These are phyloP conservation scores for Campylomormyrus numenius DNA, from an alignment of 2,113 vertebrate genomes.

Conservation along the genomic window DNA sequence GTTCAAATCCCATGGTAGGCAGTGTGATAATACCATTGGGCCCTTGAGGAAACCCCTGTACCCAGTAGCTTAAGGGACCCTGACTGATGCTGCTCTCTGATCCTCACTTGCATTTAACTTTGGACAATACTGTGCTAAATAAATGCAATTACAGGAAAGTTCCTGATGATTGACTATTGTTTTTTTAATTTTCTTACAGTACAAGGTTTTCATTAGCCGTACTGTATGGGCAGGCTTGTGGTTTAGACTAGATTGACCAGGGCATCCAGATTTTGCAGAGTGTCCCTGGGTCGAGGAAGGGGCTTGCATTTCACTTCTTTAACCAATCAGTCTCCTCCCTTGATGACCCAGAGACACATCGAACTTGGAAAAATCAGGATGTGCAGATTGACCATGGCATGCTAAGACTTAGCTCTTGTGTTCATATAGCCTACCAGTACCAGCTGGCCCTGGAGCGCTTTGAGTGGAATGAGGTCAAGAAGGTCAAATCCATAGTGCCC, in stretches of 20 bases:
- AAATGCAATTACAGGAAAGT: not conserved
- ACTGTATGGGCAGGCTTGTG: not conserved
- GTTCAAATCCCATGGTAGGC: not conserved
- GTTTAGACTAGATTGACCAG: not conserved
- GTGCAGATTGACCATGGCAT: not conserved
- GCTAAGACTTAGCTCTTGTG: conserved; percentile 9
- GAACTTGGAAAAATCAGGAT: not conserved
- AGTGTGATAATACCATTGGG: not conserved
- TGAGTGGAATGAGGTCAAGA: conserved; percentile 86
- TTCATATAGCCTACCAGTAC: conserved; percentile 76
- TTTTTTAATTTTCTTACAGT: not conserved
- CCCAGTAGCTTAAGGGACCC: not conserved
- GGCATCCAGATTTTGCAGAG: not conserved
- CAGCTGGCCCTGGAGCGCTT: conserved; percentile 85
- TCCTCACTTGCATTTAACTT: not conserved
- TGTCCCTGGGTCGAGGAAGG: not conserved
- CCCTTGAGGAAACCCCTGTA: not conserved
- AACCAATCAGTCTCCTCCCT: not conserved
- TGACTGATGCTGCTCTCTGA: not conserved
- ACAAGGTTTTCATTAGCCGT: not conserved
- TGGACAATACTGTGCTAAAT: not conserved
- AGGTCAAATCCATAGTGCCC: conserved; percentile 88
- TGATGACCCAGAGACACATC: not conserved
- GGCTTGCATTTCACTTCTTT: not conserved
- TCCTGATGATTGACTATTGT: not conserved